phyloP scores from a whole-genome alignment of 2,113 vertebrate genomes.

The Motacilla tschutschensis region DNA sequence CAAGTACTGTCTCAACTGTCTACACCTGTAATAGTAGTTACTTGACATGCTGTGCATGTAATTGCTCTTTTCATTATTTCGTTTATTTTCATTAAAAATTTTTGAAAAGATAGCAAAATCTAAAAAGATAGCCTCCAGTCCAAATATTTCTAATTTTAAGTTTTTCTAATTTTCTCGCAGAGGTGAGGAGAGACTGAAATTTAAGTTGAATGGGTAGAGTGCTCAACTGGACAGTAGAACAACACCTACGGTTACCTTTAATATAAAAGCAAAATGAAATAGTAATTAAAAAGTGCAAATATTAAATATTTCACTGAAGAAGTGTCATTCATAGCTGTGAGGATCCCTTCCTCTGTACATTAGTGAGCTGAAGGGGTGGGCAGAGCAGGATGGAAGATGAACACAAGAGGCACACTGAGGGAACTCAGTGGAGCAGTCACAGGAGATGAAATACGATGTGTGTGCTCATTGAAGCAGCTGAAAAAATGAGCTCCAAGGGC shows the following conservation, averaged over 20 bases:
- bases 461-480: slow-evolving; percentile 43
- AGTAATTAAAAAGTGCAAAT: not conserved
- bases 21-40: not conserved
- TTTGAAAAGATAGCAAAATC: not conserved
- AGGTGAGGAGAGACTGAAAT: rapidly evolving
- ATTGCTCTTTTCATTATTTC: not conserved
- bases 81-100: not conserved
- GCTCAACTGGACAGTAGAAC: not conserved
- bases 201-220: not conserved
- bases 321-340: not conserved
- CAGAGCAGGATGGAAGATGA: slow-evolving; percentile 47
- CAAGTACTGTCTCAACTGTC: not conserved
- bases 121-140: not conserved
- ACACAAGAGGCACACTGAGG: slow-evolving; percentile 16
- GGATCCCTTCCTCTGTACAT: slow-evolving; percentile 26
- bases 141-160: not conserved
- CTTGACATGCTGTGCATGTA: not conserved
- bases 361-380: slow-evolving; percentile 32
- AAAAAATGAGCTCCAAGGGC: slow-evolving; percentile 16
- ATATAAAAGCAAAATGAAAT: not conserved
- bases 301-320: slow-evolving; percentile 43
- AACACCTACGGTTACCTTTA: not conserved
- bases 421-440: slow-evolving; percentile 44
- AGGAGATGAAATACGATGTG: slow-evolving; percentile 30
- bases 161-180: not conserved